A percentile compares a stretch with the other conserved stretches of the same genome.
These are phyloP conservation scores for Hydropotes inermis DNA, from an alignment of 2,113 vertebrate genomes.

Conservation along the genomic window DNA sequence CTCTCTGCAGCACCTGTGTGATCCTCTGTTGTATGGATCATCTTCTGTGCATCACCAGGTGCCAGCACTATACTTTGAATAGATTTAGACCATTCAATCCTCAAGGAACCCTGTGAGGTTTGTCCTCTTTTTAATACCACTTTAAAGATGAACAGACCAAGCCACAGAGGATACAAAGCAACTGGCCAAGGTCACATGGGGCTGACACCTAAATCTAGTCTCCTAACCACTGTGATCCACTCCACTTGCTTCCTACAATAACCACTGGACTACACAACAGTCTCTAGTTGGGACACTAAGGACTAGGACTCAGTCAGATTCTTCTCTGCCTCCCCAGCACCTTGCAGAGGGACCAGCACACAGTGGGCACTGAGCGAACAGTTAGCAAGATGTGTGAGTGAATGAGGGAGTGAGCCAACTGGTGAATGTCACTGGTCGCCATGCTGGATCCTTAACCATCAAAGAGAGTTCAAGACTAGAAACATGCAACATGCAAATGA, in stretches of 20 bases:
- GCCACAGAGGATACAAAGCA: background rate
- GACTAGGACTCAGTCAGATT: background rate
- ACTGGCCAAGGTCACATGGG: background rate
- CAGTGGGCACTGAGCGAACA: background rate
- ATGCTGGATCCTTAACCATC: background rate
- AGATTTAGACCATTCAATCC: background rate
- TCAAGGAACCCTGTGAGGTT: background rate
- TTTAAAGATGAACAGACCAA: background rate
- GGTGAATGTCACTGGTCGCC: accelerated
- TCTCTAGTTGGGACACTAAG: background rate
- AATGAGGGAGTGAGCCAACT: background rate
- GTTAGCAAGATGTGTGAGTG: background rate
- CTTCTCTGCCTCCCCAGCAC: background rate
- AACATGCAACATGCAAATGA: background rate
- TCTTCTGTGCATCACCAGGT: background rate
- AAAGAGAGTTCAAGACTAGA: background rate
- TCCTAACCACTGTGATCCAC: background rate
- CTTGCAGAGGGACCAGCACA: background rate
- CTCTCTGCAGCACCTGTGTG: background rate
- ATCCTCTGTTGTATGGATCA: background rate
- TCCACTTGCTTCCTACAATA: too few species aligned
- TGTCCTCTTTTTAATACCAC: background rate
- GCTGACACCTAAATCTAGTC: background rate
- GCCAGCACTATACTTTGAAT: too few species aligned
- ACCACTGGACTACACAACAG: background rate